These are phyloP conservation scores for Hippocampus mohnikei DNA, from an alignment of 2,113 vertebrate species.

Conservation along the genomic window DNA sequence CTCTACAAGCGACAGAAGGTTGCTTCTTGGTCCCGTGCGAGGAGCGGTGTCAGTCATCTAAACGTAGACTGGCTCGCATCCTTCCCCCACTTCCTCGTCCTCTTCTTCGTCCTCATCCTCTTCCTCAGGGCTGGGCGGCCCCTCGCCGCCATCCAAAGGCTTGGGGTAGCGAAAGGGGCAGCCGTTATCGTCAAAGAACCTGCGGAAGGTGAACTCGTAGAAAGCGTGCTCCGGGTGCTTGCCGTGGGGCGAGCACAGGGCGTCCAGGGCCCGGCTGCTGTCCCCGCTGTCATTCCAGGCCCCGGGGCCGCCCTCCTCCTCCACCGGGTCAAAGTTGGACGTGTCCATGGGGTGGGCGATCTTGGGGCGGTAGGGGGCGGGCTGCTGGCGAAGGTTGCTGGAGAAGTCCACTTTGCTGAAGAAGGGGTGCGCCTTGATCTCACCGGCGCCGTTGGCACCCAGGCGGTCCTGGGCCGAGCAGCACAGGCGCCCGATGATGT, in stretches of 20 bases:
- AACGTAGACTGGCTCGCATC: constrained; percentile 95
- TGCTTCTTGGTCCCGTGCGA: constrained; percentile 65
- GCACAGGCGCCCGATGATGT: constrained; percentile 92
- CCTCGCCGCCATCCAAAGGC: constrained; percentile 55
- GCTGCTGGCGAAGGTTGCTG: constrained; percentile 87
- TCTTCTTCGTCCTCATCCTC: constrained; percentile 55
- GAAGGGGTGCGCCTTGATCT: constrained; percentile 93
- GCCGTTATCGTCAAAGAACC: constrained; percentile 97
- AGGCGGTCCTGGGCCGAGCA: constrained; percentile 89
- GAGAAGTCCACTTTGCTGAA: constrained; percentile 89
- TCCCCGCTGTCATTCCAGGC: constrained; percentile 87
- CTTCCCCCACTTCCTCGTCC: constrained; percentile 76
- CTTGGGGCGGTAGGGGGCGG: constrained; percentile 90
- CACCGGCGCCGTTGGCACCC: constrained; percentile 86
- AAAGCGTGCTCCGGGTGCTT: constrained; percentile 96
- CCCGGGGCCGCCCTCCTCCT: constrained; percentile 83
- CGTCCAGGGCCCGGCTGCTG: constrained; percentile 83
- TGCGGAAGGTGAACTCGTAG: constrained; percentile 96
- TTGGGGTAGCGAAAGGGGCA: constrained; percentile 95
- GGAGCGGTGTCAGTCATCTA: constrained; percentile 60
- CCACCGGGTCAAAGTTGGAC: constrained; percentile 98
- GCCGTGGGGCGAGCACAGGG: constrained; percentile 76
- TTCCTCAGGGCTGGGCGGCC: constrained; percentile 40
- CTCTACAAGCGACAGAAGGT: neutral
- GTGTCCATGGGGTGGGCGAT: constrained; percentile 98